Conservation (phyloP, 2,888 invertebrate genomes). For the Cyaniris semiargus region DNA sequence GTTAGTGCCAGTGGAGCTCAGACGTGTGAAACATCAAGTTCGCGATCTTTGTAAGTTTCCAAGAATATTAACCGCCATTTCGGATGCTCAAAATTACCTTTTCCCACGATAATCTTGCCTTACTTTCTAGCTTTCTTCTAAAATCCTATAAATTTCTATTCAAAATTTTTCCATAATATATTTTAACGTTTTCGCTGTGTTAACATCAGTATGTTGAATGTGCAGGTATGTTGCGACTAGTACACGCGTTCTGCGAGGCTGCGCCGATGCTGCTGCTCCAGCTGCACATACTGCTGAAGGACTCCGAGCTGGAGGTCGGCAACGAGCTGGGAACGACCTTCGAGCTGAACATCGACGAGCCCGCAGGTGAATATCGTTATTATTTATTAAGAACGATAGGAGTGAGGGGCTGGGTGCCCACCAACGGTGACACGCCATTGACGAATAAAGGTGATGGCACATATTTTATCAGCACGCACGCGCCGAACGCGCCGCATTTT, state of each 20-base stretch:
- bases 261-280: constrained; percentile 93
- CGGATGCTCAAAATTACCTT: too few species aligned
- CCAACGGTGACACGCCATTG: too few species aligned
- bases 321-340: constrained; percentile 57
- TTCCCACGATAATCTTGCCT: too few species aligned
- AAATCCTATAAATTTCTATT: not conserved
- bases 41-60: constrained; percentile 80
- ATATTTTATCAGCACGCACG: too few species aligned
- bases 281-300: constrained; percentile 83
- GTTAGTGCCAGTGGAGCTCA: constrained; percentile 90
- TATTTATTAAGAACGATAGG: not conserved
- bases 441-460: too few species aligned
- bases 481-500: too few species aligned
- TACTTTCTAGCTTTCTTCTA: not conserved
- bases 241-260: constrained; percentile 93
- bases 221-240: constrained; percentile 86
- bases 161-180: not conserved
- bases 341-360: constrained; percentile 65
- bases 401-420: too few species aligned
- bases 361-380: constrained; percentile 51
- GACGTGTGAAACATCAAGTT: constrained; percentile 91
- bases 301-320: constrained; percentile 61
- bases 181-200: not conserved
- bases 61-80: not conserved
- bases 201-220: not conserved